These are phyloP conservation scores for Hippolais icterina DNA, from an alignment of 2,113 vertebrate genomes.

Conservation along the genomic window DNA sequence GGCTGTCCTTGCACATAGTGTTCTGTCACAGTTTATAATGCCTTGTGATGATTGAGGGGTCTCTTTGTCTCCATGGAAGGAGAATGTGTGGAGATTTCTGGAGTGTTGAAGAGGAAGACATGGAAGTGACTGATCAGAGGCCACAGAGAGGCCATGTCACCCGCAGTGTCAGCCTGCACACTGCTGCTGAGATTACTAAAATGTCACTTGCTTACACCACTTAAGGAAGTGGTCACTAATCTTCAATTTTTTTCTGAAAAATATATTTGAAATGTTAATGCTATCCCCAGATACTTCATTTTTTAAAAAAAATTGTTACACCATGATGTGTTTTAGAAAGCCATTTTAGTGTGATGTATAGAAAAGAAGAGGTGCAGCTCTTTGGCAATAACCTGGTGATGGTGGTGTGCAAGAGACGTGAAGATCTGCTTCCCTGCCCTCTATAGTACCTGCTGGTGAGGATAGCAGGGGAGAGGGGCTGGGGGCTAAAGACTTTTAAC, in stretches of 20 bases:
- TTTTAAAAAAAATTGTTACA: background rate
- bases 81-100: background rate
- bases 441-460: background rate
- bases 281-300: background rate
- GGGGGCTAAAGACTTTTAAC: background rate
- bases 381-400: background rate
- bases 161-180: accelerated
- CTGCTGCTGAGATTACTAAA: background rate
- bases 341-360: background rate
- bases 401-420: background rate
- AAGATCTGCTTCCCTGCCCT: background rate
- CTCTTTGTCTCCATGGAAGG: background rate
- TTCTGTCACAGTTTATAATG: background rate
- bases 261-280: background rate
- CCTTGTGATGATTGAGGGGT: background rate
- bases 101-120: background rate
- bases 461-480: background rate
- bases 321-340: background rate
- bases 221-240: background rate
- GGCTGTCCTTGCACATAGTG: background rate
- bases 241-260: background rate
- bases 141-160: background rate
- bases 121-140: background rate
- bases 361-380: background rate
- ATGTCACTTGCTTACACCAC: background rate